phyloP scores from a whole-genome alignment of 2,113 vertebrate species.

The Hippocampus zosterae region DNA sequence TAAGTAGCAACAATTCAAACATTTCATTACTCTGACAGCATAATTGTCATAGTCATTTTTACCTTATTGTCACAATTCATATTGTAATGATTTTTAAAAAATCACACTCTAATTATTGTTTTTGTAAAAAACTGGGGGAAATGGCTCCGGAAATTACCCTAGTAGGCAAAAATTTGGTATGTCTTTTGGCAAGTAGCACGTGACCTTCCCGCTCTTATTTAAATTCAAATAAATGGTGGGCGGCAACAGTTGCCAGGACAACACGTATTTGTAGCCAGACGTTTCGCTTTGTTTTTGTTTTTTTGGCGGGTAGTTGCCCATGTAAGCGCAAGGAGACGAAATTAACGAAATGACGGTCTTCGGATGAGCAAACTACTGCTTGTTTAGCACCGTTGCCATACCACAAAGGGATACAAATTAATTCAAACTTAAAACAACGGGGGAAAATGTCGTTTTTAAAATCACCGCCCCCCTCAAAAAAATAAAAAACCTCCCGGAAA shows the following conservation, averaged over 20 bases:
- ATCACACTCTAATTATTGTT: too few species aligned
- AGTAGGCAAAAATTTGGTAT: too few species aligned
- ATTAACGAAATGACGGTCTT: conserved; percentile 43
- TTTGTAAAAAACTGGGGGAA: too few species aligned
- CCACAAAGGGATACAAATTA: background rate
- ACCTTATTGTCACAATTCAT: background rate
- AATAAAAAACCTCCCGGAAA: background rate
- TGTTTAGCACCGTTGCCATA: background rate
- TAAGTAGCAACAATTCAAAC: background rate
- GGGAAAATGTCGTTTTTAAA: background rate
- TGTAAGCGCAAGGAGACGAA: conserved; percentile 53
- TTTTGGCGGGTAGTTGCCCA: conserved; percentile 19
- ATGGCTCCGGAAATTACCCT: too few species aligned
- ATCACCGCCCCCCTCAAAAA: background rate
- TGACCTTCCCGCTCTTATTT: conserved; percentile 72
- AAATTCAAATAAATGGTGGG: conserved; percentile 69
- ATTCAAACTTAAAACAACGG: background rate
- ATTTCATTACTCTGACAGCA: background rate
- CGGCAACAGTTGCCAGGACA: conserved; percentile 48
- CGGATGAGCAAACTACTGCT: conserved; percentile 19
- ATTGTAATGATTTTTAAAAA: too few species aligned
- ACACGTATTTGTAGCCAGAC: conserved; percentile 59
- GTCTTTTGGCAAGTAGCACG: background rate
- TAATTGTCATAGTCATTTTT: background rate
- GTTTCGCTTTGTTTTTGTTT: conserved; percentile 67